Base-by-base conservation (phyloP, 2,797 vertebrate genomes). In the Gouania willdenowi region DNA sequence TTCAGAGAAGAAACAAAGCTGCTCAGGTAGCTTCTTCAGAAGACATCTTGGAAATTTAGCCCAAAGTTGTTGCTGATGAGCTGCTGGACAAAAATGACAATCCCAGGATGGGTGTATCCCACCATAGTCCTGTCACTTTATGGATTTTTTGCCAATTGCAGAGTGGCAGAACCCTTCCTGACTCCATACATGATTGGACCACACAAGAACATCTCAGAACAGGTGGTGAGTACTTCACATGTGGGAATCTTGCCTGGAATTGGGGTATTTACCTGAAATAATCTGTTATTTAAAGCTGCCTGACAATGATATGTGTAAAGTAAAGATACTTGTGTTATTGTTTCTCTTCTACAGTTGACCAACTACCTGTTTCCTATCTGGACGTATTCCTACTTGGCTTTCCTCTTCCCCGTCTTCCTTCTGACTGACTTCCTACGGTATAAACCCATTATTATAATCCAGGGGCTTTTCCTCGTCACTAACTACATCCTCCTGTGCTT, bases 351-450 rank as follows among this genome's bases (percentile, higher is more conserved):
- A 14, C 38, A 89, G 88, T 39, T 89, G 29, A 89, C 77, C 23
- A 90, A 89, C 62, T 81, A 82, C 39, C 52, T 90, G 41, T 89
- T 85, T 52, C 88, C 88, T 2, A 84, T 89, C 34, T 90, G 88
- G 88, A 88, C 88, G 0, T 90, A 89, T 27, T 88, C 87, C n/a
- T 88, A 89, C 58, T 59, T 89, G 13, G 75, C 68, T 20, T 52
- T 87, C 37, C 79, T 90, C 35, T 75, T 80, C 20, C 87, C 88
- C 0, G 63, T 88, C 33, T 88, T 89, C 55, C 61, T 90, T 19
- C 25, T 89, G 51, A 89, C 87, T 6, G 88, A 90, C 57, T 70
- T 86, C 26, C 60, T 90, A 34, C 74, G 66, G 37, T 73, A 89
- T 55, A 90, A 89, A 46, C 87, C 87, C 6, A 5, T 89, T 14